Conservation (phyloP, 2,888 invertebrate genomes). For the Mimachlamys varia region DNA sequence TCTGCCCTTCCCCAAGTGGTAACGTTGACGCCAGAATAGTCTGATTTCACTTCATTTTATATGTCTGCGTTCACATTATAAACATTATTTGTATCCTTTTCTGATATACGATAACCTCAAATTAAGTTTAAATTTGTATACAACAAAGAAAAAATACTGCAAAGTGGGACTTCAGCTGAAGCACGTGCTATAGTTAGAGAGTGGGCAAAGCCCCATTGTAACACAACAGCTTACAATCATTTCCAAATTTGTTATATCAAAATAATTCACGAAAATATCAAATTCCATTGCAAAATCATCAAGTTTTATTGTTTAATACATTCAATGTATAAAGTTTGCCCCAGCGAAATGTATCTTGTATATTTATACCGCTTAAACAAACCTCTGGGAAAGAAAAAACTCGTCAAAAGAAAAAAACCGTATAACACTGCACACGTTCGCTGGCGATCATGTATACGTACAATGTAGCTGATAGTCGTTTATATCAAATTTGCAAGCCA, state of each 20-base stretch:
- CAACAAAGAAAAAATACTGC: background rate
- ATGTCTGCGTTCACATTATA: background rate
- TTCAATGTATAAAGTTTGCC: background rate
- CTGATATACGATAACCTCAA: background rate
- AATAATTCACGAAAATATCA: slow-evolving; percentile 10
- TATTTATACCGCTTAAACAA: background rate
- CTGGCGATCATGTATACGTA: slow-evolving; percentile 17
- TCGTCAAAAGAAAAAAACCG: background rate
- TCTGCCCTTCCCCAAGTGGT: background rate
- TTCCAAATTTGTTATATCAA: background rate
- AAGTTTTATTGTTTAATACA: background rate
- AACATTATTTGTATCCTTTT: background rate
- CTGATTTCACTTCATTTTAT: background rate
- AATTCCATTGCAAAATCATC: background rate
- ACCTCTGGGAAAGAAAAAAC: background rate
- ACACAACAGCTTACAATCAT: background rate
- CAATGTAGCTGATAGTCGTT: slow-evolving; percentile 16
- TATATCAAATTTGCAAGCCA: slow-evolving; percentile 34
- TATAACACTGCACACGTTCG: background rate
- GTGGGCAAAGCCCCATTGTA: background rate
- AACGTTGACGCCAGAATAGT: background rate
- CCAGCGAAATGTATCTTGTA: background rate
- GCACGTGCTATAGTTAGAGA: background rate
- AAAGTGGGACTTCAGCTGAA: background rate
- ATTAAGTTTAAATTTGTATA: background rate